These are phyloP conservation scores for Ctenopoma multispine DNA, from an alignment of 2,797 vertebrate genomes.

Conservation along the genomic window DNA sequence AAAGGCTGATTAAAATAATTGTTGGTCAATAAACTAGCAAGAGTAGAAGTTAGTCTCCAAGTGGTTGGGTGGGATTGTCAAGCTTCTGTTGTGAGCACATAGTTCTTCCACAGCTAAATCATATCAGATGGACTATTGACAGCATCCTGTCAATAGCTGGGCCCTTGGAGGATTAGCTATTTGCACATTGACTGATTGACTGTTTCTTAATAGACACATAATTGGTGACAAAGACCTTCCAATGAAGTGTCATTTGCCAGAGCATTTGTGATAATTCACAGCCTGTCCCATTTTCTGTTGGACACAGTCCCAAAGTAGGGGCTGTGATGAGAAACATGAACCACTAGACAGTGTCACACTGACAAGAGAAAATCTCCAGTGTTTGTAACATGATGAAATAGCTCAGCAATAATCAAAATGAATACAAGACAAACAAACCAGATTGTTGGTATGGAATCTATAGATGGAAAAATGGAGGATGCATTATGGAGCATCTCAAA, in stretches of 20 bases:
- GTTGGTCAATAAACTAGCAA: constrained; percentile 65
- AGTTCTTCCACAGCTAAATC: constrained; percentile 88
- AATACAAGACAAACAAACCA: constrained; percentile 70
- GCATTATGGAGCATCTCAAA: constrained; percentile 72
- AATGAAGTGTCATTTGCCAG: constrained; percentile 92
- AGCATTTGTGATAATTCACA: constrained; percentile 89
- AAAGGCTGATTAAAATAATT: constrained; percentile 75
- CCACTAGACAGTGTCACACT: constrained; percentile 65
- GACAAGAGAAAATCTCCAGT: constrained; percentile 66
- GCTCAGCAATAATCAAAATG: constrained; percentile 58
- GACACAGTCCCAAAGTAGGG: constrained; percentile 82
- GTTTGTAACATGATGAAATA: constrained; percentile 54
- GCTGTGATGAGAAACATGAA: constrained; percentile 75
- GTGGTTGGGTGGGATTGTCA: constrained; percentile 59
- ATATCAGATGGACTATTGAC: constrained; percentile 93
- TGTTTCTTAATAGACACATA: constrained; percentile 99
- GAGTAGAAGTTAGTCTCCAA: constrained; percentile 58
- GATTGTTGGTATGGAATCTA: constrained; percentile 61
- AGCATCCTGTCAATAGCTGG: constrained; percentile 90
- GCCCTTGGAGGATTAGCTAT: constrained; percentile 90
- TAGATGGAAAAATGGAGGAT: constrained; percentile 62
- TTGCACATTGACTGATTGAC: constrained; percentile 96
- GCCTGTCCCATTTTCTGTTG: constrained; percentile 86
- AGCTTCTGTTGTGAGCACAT: constrained; percentile 82
- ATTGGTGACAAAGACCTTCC: constrained; percentile 99